Evolutionary conservation across 2,888 invertebrate genomes (phyloP), one percentile per base, ranked within the genome.

Genomic region (Ditula angustiorana): DNA sequence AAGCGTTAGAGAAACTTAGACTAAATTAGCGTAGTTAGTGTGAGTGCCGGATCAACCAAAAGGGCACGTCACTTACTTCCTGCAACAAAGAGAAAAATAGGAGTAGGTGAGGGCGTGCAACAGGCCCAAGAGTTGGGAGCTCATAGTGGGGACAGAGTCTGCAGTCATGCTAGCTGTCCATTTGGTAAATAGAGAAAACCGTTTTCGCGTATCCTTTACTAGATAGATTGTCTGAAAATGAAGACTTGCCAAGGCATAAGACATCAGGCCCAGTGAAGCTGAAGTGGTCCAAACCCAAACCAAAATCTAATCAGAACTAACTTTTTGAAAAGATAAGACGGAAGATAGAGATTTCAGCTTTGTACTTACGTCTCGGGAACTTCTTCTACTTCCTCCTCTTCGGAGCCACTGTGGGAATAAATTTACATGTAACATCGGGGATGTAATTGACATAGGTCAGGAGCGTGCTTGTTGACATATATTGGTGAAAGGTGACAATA

Each of bases 331-430:
- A 71, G 67, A 61, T 58, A 53, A 67, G 66, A 72, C 72, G 72
- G 37, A 33, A 74, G 69, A 65, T 55, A 44, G 16, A 61, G 63
- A 71, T 61, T 67, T 33, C 61, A 65, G 62, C 46, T 60, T 61
- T 57, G 71, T 82, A 96, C 96, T 96, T 95, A 96, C 96, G 94
- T 94, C 90, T 95, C 95, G 82, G 92, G 94, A 84, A 96, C 95
- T 95, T 96, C 96, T 93, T 95, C 95, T 82, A 95, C 95, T 93
- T 94, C 95, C 93, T 95, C 95, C 95, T 96, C 96, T 94, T 96
- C 96, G 86, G 92, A 90, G 87, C 93, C 93, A 93, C 93, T 93
- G 91, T 78, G 85, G 33, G 79, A 88, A 78, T 72, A 85, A 71
- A 84, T 50, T 78, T 46, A 35, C 13, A 47, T 71, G 71, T 35